Conservation (phyloP, 2,888 invertebrate genomes). For the Synanthedon tipuliformis region DNA sequence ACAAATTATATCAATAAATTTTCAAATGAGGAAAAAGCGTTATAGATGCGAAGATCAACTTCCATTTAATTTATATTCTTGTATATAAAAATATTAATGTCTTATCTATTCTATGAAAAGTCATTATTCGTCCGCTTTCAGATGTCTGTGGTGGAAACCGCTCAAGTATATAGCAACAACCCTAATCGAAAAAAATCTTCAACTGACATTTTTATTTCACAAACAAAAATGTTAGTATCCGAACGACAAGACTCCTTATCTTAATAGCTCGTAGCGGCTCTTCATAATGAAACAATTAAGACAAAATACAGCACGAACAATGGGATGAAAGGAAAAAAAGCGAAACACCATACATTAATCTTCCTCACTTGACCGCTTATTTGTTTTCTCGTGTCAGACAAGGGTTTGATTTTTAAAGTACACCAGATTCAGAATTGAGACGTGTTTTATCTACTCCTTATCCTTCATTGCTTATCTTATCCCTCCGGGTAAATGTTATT, state of each 20-base stretch:
- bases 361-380: constrained; percentile 40
- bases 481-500: constrained; percentile 14
- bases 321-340: constrained; percentile 15
- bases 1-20: too few species aligned
- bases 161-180: background rate
- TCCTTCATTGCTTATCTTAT: constrained; percentile 2
- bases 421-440: constrained; percentile 23
- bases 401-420: constrained; percentile 36
- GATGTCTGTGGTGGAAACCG: too few species aligned
- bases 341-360: constrained; percentile 35
- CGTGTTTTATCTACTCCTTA: constrained; percentile 6
- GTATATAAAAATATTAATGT: too few species aligned
- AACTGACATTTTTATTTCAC: constrained; percentile 15
- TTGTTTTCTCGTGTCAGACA: constrained; percentile 48
- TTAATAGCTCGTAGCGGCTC: constrained; percentile 30
- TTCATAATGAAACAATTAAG: constrained; percentile 56
- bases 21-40: too few species aligned
- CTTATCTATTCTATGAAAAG: too few species aligned
- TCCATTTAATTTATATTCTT: too few species aligned
- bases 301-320: constrained; percentile 27
- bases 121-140: too few species aligned
- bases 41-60: too few species aligned
- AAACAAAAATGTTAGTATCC: constrained; percentile 13
- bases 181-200: constrained; percentile 1
- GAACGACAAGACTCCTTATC: constrained; percentile 32